Conservation (phyloP, 2,888 invertebrate genomes). For the Idaea dimidiata region DNA sequence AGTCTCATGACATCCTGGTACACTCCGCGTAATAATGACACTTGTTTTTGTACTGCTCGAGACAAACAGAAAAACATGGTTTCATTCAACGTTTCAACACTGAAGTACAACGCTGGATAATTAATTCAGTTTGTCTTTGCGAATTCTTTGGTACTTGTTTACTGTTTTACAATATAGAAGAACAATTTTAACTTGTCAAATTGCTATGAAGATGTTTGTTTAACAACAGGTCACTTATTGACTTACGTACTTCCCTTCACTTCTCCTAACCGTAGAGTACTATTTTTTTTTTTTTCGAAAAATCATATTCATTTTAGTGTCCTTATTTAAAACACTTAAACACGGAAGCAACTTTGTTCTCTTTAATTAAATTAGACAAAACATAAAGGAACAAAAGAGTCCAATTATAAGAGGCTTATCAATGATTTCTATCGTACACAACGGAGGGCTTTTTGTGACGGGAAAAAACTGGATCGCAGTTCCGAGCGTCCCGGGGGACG, state of each 20-base stretch:
- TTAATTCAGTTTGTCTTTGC: neutral
- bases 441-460: constrained; percentile 17
- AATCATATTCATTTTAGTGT: neutral
- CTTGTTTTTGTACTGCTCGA: constrained; percentile 4
- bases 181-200: neutral
- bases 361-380: constrained; percentile 1
- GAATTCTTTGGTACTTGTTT: neutral
- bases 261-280: too few relatives aligned
- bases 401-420: constrained; percentile 25
- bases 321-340: neutral
- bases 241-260: too few relatives aligned
- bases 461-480: constrained; percentile 22
- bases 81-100: neutral
- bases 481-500: constrained; percentile 31
- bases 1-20: constrained; percentile 17
- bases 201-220: neutral
- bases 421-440: constrained; percentile 12
- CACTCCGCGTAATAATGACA: constrained; percentile 4
- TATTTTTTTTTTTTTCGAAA: neutral
- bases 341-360: neutral
- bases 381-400: constrained; percentile 15
- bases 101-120: neutral
- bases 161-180: neutral
- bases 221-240: too few relatives aligned
- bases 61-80: neutral